Conservation (phyloP, 2,113 vertebrate species). For the Salvelinus namaycush region DNA sequence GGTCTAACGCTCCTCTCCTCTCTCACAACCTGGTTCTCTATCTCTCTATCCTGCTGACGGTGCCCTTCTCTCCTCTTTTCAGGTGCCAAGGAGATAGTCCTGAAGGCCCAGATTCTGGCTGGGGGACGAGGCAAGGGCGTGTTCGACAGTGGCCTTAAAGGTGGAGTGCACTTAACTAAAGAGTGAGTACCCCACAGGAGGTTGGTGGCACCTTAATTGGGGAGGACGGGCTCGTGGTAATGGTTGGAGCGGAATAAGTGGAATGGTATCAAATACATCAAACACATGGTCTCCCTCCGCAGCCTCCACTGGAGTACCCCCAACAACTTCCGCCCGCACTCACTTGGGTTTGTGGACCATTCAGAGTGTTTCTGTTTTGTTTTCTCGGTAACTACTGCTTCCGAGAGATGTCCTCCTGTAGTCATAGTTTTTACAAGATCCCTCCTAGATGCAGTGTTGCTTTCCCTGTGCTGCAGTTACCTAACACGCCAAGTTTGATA, state of each 20-base stretch:
- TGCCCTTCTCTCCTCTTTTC: constrained; percentile 30
- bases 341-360: constrained; percentile 17
- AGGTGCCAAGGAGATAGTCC: constrained; percentile 95
- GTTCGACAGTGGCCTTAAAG: constrained; percentile 96
- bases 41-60: constrained; percentile 33
- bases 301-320: too few species aligned
- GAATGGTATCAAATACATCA: too few species aligned
- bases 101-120: constrained; percentile 98
- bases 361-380: constrained; percentile 10
- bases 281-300: too few species aligned
- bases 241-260: too few species aligned
- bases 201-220: too few species aligned
- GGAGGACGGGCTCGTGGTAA: too few species aligned
- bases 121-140: constrained; percentile 95
- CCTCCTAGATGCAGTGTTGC: too few species aligned
- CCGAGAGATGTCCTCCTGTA: not conserved
- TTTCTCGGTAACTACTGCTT: constrained; percentile 13
- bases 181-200: constrained; percentile 82
- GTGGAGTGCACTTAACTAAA: constrained; percentile 97
- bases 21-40: not conserved
- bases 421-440: not conserved
- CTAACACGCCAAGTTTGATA: constrained; percentile 41
- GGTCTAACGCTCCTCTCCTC: not conserved
- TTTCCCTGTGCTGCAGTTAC: not conserved
- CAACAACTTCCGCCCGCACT: constrained; percentile 19